Base-by-base conservation (phyloP, 2,888 invertebrate genomes). In the Drymonia ruficornis region DNA sequence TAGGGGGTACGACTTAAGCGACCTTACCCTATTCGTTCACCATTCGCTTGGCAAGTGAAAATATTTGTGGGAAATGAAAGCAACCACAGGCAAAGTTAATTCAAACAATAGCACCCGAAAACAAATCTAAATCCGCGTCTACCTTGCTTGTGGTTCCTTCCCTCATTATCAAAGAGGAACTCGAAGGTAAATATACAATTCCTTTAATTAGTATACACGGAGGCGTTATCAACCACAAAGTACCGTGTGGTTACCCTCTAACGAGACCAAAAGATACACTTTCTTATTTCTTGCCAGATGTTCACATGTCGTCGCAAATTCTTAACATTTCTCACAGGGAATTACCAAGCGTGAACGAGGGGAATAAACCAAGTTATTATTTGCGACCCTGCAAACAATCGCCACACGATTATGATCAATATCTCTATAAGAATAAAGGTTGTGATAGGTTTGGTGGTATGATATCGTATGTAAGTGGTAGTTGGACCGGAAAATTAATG, bases 401-500 rank as follows among this genome's bases (percentile, higher is more conserved):
- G 29, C 8, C 52, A 62, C 38, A 40, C 56, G 43, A 73, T 53
- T 65, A 46, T 61, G 50, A 61, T 52, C 54, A 55, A 60, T 81
- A 77, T 63, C 44, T 7, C 23, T 15, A 40, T 1, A 1, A 4
- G 0, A 2, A 31, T 56, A 69, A 49, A 50, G 61, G 34, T 48
- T 52, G 50, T 51, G 40, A 47, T 56, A 9, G n/a, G 1, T 40
- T 44, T 28, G 13, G 2, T 45, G 44, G 50, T 36, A 16, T 9
- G 42, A 43, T 49, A 49, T 45, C 8, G 16, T 43, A 49, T 47
- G 34, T 44, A 61, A 59, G 65, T 64, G 61, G 55, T 67, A 71
- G 59, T 56, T 68, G 71, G 62, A 65, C 72, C 65, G 78, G 76
- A 76, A 81, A 81, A 81, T 82, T 76, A 79, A 83, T 81, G 75